These are phyloP conservation scores for Dicrurus megarhynchus DNA, from an alignment of 2,113 vertebrate genomes.

Conservation along the genomic window DNA sequence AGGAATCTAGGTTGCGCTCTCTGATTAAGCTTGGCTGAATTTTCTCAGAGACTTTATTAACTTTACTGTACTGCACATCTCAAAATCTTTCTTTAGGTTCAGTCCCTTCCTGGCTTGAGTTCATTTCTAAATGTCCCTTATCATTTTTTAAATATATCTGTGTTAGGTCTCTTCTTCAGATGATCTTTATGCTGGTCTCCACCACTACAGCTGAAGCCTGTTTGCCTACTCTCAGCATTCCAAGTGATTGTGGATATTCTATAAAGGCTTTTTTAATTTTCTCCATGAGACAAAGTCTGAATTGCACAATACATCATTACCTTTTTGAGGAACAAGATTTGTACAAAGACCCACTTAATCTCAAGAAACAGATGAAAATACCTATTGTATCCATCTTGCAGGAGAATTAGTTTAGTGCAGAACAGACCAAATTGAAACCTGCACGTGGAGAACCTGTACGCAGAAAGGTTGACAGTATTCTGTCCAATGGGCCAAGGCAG, in stretches of 20 bases:
- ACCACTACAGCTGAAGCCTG: neutral
- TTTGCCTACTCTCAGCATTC: neutral
- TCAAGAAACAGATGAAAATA: constrained; percentile 7
- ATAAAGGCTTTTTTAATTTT: neutral
- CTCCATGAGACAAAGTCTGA: neutral
- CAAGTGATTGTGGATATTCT: neutral
- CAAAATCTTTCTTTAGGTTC: neutral
- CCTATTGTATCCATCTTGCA: neutral
- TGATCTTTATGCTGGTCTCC: neutral
- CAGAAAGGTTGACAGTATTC: neutral
- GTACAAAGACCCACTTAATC: neutral
- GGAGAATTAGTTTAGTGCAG: neutral
- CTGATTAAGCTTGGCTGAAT: neutral
- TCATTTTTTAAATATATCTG: neutral
- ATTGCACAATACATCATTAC: neutral
- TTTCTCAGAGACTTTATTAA: neutral
- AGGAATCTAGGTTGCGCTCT: neutral
- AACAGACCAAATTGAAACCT: constrained; percentile 18
- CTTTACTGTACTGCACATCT: neutral
- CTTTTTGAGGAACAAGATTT: neutral
- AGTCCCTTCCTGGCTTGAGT: neutral
- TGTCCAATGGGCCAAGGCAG: neutral
- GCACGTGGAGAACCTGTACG: neutral
- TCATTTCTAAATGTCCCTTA: neutral
- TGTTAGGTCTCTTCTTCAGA: neutral